Base-by-base conservation (phyloP, 2,113 vertebrate genomes). In the Oenanthe melanoleuca region DNA sequence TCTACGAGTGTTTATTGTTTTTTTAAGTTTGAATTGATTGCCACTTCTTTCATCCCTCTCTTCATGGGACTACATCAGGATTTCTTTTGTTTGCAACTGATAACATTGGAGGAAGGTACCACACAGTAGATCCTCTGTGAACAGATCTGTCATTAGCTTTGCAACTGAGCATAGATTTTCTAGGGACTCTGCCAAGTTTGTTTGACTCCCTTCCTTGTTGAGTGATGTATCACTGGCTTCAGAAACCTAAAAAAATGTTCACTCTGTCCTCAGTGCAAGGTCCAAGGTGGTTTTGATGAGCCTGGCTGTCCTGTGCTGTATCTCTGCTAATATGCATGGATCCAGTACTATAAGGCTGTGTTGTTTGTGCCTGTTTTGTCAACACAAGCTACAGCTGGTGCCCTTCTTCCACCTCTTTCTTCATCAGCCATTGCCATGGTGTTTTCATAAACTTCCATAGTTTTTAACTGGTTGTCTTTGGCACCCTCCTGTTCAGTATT, bases 391-490 rank as follows among this genome's bases (percentile, higher is more conserved):
- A 55, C 70, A 22, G 47, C 22, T 22, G 63, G 82, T 50, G 86
- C 57, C 53, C 92, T 95, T 82, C 61, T 71, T 84, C 79, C 82
- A 11, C 61, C 80, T 63, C 93, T 95, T 57, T 84, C 75, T 74
- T 98, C 97, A 33, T 70, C 96, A 64, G 88, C 88, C 96, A 98
- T 90, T 2, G 97, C 98, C 6, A 96, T 85, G 25, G 97, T 95
- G 63, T 99, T 99, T 37, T 99, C 98, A 23, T 98, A 98, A 95
- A 97, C 97, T 95, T 98, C 97, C 56, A 98, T 73, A 17, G 89
- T 96, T 77, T 97, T 95, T 49, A 96, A 55, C 34, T 97, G 96
- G 6, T 96, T 97, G 23, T 83, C 98, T 22, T 96, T 97, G 65
- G 52, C 71, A 75, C 38, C 81, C 13, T 38, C 90, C 14, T 97